phyloP scores from a whole-genome alignment of 2,113 vertebrate genomes.

The Tinamus guttatus region DNA sequence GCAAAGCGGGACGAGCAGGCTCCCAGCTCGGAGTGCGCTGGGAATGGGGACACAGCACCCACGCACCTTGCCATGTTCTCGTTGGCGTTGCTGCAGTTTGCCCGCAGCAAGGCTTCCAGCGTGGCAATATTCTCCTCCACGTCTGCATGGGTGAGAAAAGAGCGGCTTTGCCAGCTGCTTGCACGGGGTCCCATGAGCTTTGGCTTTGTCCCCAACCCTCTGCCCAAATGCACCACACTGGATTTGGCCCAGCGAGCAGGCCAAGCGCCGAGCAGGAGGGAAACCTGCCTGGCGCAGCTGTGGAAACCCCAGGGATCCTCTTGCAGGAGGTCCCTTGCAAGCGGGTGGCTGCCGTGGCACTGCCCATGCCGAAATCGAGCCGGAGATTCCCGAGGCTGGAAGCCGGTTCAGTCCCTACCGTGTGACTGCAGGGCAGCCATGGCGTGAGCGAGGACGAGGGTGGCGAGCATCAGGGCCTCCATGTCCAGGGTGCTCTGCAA shows the following conservation, averaged over 20 bases:
- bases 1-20: no score
- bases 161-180: no score
- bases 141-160: neutral
- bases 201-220: neutral
- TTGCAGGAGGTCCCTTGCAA: no score
- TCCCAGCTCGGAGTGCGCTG: neutral
- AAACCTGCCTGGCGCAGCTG: neutral
- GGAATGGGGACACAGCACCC: neutral
- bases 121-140: neutral
- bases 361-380: no score
- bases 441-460: neutral
- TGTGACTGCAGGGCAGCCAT: fast-evolving
- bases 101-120: neutral
- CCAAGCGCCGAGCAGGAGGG: no score
- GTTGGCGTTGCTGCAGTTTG: neutral
- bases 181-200: no score
- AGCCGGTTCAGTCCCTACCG: neutral
- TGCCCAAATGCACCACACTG: no score
- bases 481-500: neutral
- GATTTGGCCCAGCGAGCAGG: no score
- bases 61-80: neutral
- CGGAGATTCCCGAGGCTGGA: no score
- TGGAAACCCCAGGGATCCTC: no score
- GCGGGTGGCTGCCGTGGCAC: no score
- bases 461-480: fast-evolving